Conservation (phyloP, 2,888 invertebrate species). For the Siphonodentalium dalli region DNA sequence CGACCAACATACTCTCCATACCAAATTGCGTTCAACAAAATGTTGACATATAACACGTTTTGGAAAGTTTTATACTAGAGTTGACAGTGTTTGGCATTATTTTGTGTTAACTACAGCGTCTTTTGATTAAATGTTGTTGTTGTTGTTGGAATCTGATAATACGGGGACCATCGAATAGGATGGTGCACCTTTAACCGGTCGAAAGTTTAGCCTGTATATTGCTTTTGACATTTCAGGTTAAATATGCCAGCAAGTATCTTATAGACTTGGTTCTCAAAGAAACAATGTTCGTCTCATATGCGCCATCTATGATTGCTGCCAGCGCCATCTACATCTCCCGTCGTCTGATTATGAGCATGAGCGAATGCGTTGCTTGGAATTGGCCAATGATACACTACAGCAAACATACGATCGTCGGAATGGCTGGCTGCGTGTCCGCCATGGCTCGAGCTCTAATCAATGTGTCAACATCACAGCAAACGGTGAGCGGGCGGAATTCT, state of each 20-base stretch:
- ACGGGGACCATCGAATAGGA: too few relatives aligned
- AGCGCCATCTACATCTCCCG: slow-evolving; percentile 45
- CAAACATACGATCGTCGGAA: slow-evolving; percentile 39
- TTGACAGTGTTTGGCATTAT: too few relatives aligned
- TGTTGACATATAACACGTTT: too few relatives aligned
- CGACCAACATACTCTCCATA: too few relatives aligned
- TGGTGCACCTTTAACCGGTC: too few relatives aligned
- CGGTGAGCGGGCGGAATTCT: slow-evolving; percentile 24
- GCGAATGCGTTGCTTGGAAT: slow-evolving; percentile 35
- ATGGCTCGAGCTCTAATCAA: slow-evolving; percentile 33
- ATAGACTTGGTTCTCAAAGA: slow-evolving; percentile 43
- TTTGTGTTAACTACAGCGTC: too few relatives aligned
- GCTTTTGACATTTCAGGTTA: slow-evolving; percentile 29
- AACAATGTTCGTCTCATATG: slow-evolving; percentile 33
- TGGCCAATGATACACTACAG: slow-evolving; percentile 40
- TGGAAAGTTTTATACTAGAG: too few relatives aligned
- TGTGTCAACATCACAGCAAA: slow-evolving; percentile 30
- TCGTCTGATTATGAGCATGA: slow-evolving; percentile 26
- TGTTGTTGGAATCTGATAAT: too few relatives aligned
- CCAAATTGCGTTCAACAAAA: too few relatives aligned
- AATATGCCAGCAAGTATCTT: slow-evolving; percentile 39
- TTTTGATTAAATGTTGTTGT: too few relatives aligned
- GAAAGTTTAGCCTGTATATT: too few relatives aligned
- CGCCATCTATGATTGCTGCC: slow-evolving; percentile 44
- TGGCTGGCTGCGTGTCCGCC: slow-evolving; percentile 29